Base-by-base conservation (phyloP, 2,797 vertebrate genomes). In the Serranus cabrilla region DNA sequence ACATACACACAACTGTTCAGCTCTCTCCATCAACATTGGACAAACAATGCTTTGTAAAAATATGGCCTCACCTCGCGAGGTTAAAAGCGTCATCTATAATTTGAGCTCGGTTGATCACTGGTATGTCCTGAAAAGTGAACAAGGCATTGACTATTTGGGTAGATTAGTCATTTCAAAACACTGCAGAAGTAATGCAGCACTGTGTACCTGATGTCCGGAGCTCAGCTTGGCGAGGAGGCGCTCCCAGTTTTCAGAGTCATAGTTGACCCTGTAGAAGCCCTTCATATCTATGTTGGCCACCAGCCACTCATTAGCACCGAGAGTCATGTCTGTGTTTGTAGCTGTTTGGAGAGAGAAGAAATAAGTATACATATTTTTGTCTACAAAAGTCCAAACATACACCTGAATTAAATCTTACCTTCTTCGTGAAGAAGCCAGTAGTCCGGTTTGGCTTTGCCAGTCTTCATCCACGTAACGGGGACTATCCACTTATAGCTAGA, bases 191-290 rank as follows among this genome's bases (percentile, higher is more conserved):
- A 18, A 6, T 0, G 16, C 37, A 46, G 37, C 12, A 31, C 27
- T 0, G 42, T 10, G 71, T 84, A 96, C 97, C 89, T 0, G 0
- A 0, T n/a, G 93, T 1, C 68, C 0, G 0, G 0, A 21, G 46
- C 2, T 20, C 50, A 98, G 93, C 90, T 91, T 91, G 0, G 0
- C 0, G 9, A 97, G 88, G 58, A 98, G 93, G 60, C 65, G 94
- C 1, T 82, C n/a, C 97, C 97, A 98, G 93, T 98, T 98, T 0
- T 7, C 37, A 0, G n/a, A 7, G 27, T 98, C 95, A 0, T 98
- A 98, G 88, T 98, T 97, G 80, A 98, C 97, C 23, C 93, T 94
- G 89, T 94, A 98, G 76, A 96, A 98, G n/a, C 96, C 97, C 0
- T 60, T 92, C 85, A 96, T 95, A 0, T 97, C n/a, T 9, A 97